phyloP scores from a whole-genome alignment of 2,888 invertebrate species.

The Prosopocoilus inquinatus region DNA sequence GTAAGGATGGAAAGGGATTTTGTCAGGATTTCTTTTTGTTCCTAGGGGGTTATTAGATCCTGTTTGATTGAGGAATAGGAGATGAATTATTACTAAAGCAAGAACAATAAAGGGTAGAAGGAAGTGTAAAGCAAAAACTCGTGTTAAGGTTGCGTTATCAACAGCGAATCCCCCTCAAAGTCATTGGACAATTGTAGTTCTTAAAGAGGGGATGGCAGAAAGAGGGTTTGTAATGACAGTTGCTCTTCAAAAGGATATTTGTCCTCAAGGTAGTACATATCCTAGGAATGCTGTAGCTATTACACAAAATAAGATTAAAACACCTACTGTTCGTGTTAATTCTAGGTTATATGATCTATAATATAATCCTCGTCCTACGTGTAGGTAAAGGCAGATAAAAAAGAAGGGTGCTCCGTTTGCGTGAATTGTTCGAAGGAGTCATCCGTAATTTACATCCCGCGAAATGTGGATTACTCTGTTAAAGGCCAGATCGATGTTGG shows the following conservation, averaged over 20 bases:
- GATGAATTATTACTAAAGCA: constrained; percentile 61
- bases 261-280: constrained; percentile 75
- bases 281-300: constrained; percentile 77
- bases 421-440: constrained; percentile 63
- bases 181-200: too few relatives aligned
- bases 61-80: constrained; percentile 65
- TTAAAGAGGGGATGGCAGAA: constrained; percentile 70
- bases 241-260: constrained; percentile 80
- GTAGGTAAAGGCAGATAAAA: constrained; percentile 68
- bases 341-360: constrained; percentile 51
- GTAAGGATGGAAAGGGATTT: constrained; percentile 69
- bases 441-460: constrained; percentile 68
- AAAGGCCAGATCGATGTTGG: constrained; percentile 64
- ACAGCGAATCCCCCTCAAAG: constrained; percentile 75
- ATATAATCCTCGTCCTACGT: constrained; percentile 66
- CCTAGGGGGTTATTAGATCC: constrained; percentile 70
- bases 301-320: constrained; percentile 63
- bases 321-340: constrained; percentile 64
- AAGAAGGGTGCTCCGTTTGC: constrained; percentile 73
- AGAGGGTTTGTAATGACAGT: constrained; percentile 76
- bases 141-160: constrained; percentile 71
- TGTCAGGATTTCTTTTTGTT: constrained; percentile 62
- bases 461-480: constrained; percentile 66
- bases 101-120: constrained; percentile 67
- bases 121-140: constrained; percentile 75